These are phyloP conservation scores for Cryptomyrus ogoouensis DNA, from an alignment of 2,113 vertebrate genomes.

Conservation along the genomic window DNA sequence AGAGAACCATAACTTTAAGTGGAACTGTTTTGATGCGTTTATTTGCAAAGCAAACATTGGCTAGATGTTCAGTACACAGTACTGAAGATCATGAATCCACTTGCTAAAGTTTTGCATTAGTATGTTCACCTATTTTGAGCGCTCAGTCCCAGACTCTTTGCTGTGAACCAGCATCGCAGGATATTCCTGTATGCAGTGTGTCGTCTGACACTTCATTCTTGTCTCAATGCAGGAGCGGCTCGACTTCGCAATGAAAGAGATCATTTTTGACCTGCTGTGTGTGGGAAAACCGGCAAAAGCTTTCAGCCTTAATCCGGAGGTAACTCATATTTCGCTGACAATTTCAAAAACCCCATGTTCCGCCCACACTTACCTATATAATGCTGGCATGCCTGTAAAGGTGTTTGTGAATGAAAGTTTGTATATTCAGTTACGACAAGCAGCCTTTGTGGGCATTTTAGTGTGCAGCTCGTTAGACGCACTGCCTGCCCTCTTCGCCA, in stretches of 20 bases:
- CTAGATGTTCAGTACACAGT: neutral
- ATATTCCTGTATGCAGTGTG: slow-evolving; percentile 14
- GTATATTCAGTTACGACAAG: neutral
- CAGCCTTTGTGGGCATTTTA: neutral
- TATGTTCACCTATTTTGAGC: neutral
- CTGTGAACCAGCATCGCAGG: neutral
- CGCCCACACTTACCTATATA: too few relatives aligned
- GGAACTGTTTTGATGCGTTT: neutral
- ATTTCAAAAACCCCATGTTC: neutral
- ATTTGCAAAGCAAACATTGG: neutral
- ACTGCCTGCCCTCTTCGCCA: neutral
- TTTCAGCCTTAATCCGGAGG: slow-evolving; percentile 98
- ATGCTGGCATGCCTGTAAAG: neutral
- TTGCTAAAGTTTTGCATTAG: neutral
- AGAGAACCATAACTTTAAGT: neutral
- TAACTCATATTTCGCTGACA: slow-evolving; percentile 44
- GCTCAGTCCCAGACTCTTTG: neutral
- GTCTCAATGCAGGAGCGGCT: slow-evolving; percentile 75
- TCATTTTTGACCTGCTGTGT: slow-evolving; percentile 95
- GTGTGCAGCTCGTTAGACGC: neutral
- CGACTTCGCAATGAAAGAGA: slow-evolving; percentile 99
- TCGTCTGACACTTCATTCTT: neutral
- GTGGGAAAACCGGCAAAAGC: slow-evolving; percentile 96
- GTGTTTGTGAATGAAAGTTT: slow-evolving; percentile 1
- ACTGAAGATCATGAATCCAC: neutral